A percentile compares a stretch with the other conserved stretches of the same genome.
Conservation (phyloP, 2,888 invertebrate genomes). For the Oligia fasciuncula region DNA sequence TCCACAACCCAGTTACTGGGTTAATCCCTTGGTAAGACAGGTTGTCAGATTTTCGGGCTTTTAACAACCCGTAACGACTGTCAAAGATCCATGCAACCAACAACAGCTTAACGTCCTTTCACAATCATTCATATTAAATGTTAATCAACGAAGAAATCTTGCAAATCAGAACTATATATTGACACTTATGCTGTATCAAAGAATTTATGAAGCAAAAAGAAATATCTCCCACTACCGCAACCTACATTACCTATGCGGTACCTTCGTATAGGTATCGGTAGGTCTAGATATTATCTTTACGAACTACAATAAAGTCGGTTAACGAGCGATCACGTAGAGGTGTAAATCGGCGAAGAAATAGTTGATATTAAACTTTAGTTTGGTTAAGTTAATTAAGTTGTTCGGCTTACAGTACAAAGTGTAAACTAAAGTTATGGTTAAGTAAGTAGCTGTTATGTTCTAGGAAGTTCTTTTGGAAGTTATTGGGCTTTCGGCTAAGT, state of each 20-base stretch:
- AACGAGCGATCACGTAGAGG: conserved; percentile 41
- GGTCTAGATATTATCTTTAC: conserved; percentile 40
- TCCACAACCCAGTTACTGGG: background rate
- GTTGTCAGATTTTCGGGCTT: background rate
- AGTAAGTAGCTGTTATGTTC: background rate
- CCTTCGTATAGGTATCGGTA: background rate
- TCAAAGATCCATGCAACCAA: background rate
- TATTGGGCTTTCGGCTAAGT: background rate
- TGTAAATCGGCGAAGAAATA: conserved; percentile 48
- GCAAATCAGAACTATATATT: background rate
- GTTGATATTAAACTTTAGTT: conserved; percentile 45
- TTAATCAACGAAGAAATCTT: background rate
- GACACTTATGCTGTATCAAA: background rate
- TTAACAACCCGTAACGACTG: background rate
- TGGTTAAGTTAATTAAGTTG: conserved; percentile 34
- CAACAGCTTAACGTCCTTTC: background rate
- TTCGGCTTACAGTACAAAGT: conserved; percentile 20
- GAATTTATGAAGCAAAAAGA: background rate
- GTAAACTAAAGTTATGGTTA: conserved; percentile 3
- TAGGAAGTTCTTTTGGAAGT: background rate
- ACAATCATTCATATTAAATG: background rate
- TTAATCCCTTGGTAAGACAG: no score
- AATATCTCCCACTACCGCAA: background rate
- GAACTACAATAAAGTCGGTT: conserved; percentile 46
- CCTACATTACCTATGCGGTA: conserved; percentile 2